Base-by-base conservation (phyloP, 2,113 vertebrate genomes). In the Speoplatyrhinus poulsoni region DNA sequence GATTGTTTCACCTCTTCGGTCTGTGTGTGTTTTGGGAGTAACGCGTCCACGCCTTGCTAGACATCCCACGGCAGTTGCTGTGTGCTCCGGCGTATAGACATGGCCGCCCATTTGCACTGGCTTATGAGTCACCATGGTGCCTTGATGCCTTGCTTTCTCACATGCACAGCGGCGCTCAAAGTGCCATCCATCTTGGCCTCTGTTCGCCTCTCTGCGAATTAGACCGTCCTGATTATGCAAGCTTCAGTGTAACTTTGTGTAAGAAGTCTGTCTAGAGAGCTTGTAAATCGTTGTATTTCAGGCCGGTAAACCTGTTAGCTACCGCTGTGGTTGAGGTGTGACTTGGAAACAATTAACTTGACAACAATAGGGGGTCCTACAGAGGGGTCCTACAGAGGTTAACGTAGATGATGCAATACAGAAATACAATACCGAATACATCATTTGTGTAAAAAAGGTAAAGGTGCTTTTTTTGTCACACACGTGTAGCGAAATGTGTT, bases 1-100 rank as follows among this genome's bases (percentile, higher is more conserved):
- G 16, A 69, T 69, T 48, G 46, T 48, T 49, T 64, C 62, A 26
- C 26, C 26, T 76, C 36, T 69, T 68, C 56, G 41, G 63, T 79
- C 72, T 80, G 65, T 49, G 7, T 71, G 36, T 78, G 36, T 82
- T 26, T 77, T 73, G 55, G 48, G 50, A 76, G 73, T 74, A 76
- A 72, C 52, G 56, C 19, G 65, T 56, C 76, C 62, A 50, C 55
- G 46, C 48, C 46, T 68, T 48, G 50, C 54, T 65, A 55, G 41
- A 32, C 55, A 32, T 71, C 46, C 65, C 12, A 13, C 36, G 64
- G 46, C 16, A 55, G 9, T 67, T 19, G 36, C 36, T 41, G 36
- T 41, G 36, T 41, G 36, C 32, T 15, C 52, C 26, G 9, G 41
- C 7, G 15, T 55, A 48, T 67, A 15, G 36, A 6, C 36, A 6